Evolutionary conservation across 2,113 vertebrate genomes (phyloP).

Genomic region (Actinemys pallida): DNA sequence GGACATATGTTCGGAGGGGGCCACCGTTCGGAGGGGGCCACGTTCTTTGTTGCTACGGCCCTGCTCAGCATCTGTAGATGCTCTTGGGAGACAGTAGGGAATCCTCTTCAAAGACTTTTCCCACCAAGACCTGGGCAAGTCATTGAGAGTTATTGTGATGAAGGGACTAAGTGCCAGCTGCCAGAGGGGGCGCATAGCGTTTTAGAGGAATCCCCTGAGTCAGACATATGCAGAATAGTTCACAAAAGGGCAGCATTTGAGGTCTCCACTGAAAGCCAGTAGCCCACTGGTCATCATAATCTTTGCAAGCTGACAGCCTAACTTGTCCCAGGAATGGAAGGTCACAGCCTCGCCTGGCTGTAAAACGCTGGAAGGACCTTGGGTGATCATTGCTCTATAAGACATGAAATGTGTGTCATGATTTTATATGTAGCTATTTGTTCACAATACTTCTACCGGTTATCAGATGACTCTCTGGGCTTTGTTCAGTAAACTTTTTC

Average conservation of each 20-base stretch:
- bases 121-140: conserved; percentile 9
- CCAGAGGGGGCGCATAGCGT: not conserved
- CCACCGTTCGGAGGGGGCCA: no score
- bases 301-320: not conserved
- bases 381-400: not conserved
- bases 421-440: not conserved
- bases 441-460: not conserved
- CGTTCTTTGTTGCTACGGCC: no score
- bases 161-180: not conserved
- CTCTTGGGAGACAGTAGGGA: not conserved
- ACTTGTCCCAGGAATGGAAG: not conserved
- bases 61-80: not conserved
- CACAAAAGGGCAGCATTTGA: not conserved
- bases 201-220: no score
- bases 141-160: not conserved
- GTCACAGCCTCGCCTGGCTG: not conserved
- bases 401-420: not conserved
- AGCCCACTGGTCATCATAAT: not conserved
- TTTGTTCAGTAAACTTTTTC: not conserved
- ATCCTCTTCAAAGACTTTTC: conserved; percentile 21
- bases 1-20: no score
- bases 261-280: not conserved
- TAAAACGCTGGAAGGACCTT: not conserved
- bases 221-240: not conserved
- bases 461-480: not conserved